Evolutionary conservation across 2,113 vertebrate genomes (phyloP), one percentile per base, ranked within the genome.

Genomic region (Halichoeres trimaculatus): DNA sequence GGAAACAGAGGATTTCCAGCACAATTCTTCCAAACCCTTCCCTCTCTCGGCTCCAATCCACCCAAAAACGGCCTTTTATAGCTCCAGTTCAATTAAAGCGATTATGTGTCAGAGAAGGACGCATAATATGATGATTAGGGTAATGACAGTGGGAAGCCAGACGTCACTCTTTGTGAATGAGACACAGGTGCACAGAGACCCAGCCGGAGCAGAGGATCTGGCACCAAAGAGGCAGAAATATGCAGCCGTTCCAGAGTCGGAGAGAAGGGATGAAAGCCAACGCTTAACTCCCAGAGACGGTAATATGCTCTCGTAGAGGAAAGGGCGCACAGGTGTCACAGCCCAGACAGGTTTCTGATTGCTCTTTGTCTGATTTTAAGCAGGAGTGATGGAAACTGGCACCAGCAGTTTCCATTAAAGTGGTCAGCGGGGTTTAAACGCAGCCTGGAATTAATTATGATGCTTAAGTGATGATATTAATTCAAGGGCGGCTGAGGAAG

Each of bases 101-200:
- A 83, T 87, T 72, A 74, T 71, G 51, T 76, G 73, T 80, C 75
- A 77, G 70, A 83, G 61, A 74, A 65, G 54, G 51, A 88, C 66
- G 64, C 20, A 20, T 73, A 63, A 81, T 80, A 63, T 76, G 73
- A 83, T 70, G 77, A 87, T 85, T 76, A 67, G 68, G 74, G 70
- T 88, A 69, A 84, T 87, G 70, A 81, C 40, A 20, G 75, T 41
- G 23, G 58, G 52, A 45, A 83, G 54, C 60, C 61, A 74, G 76
- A 74, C 52, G 9, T 20, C 75, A 54, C 51, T 65, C 51, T 61
- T 60, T 52, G 26, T 66, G 60, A 85, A 78, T 56, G 74, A 82
- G 43, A 62, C 73, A 53, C 86, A 91, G 83, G 88, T 87, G 84
- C 70, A 71, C 50, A 73, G 56, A 38, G 22, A 74, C 53, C n/a